Evolutionary conservation across 1,140 invertebrate species (phyloP), one percentile per base, ranked within the genome.

Genomic region (Drosophila orena): DNA sequence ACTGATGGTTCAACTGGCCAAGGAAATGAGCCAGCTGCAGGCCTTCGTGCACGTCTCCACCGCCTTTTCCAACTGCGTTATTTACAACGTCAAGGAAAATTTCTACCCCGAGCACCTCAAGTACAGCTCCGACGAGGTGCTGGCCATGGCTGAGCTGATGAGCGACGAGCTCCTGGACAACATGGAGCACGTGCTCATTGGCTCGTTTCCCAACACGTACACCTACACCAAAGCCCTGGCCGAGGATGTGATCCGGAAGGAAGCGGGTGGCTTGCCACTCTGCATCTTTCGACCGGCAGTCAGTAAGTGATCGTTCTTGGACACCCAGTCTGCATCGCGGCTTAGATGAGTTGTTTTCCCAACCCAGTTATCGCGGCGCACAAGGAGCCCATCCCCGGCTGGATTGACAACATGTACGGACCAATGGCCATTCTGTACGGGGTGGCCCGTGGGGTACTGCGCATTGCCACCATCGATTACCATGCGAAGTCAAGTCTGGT

Each of bases 351-450:
- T 0, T 7, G 4, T 38, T 20, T 47, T 4, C 11, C 2, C 8
- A 12, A 15, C 11, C 7, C 91, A 95, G 97, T 98, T 30, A 94
- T 97, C 20, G 96, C 96, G 0, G 95, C 96, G 1, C 96, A 95
- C 92, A 94, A 95, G 64, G 97, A 98, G 70, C 95, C 95, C 0
- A 73, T 94, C 0, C 70, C 90, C 17, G 96, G 96, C 2, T 98
- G 97, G 96, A 97, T 98, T 42, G 97, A 98, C 91, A 98, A 98
- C 85, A 93, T 97, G 75, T 98, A 98, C 91, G 97, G 97, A 46
- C 96, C 97, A 2, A 97, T 96, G 59, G 97, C 96, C 27, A 92
- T 95, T 0, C 70, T 95, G 6, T 94, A 94, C 12, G 95, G 95
- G 2, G 94, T 94, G 34, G 96, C 95, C 11, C 94, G 95, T 40